A percentile compares a stretch with the other conserved stretches of the same genome.
Conservation (phyloP, 2,113 vertebrate genomes). For the Atlantisia rogersi region DNA sequence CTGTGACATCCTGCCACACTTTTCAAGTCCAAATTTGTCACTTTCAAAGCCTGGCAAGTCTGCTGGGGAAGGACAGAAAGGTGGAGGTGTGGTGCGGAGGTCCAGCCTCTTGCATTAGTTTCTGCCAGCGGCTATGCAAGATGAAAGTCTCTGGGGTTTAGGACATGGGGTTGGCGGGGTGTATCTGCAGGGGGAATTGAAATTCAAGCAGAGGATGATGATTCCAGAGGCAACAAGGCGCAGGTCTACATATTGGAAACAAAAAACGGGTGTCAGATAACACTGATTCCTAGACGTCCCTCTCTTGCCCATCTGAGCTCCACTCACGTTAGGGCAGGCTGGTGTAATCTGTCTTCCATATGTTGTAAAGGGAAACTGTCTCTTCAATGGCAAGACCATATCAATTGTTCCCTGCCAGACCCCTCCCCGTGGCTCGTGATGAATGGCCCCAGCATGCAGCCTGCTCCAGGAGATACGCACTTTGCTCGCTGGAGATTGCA, state of each 20-base stretch:
- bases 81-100: neutral
- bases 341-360: slow-evolving; percentile 65
- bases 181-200: neutral
- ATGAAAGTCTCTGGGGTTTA: neutral
- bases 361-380: slow-evolving; percentile 54
- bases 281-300: neutral
- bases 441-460: slow-evolving; percentile 58
- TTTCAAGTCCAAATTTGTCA: neutral
- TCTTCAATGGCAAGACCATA: slow-evolving; percentile 46
- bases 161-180: neutral
- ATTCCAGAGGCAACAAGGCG: neutral
- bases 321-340: neutral
- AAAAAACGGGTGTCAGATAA: slow-evolving; percentile 7
- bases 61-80: neutral
- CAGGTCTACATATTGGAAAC: neutral
- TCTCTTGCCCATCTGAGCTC: neutral
- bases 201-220: neutral
- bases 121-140: neutral
- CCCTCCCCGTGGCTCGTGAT: slow-evolving; percentile 33
- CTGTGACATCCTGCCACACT: neutral
- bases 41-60: neutral
- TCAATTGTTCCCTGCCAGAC: slow-evolving; percentile 52
- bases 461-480: slow-evolving; percentile 26
- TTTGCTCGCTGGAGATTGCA: slow-evolving; percentile 29
- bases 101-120: neutral